A percentile compares a stretch with the other conserved stretches of the same genome.
These are phyloP conservation scores for Callipepla californica DNA, from an alignment of 2,113 vertebrate genomes.

Conservation along the genomic window DNA sequence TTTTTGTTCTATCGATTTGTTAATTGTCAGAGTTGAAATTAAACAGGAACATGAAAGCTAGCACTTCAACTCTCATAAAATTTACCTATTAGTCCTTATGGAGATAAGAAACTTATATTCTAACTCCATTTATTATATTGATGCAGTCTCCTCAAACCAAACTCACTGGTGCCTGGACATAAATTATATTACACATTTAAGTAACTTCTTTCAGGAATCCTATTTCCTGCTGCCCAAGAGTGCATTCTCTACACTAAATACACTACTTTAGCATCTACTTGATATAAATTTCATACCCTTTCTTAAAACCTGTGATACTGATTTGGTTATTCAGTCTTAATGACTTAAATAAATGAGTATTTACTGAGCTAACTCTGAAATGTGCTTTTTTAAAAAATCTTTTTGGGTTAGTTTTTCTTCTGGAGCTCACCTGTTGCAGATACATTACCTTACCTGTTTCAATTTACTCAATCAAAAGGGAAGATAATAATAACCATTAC, in stretches of 20 bases:
- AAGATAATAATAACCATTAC: neutral
- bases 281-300: neutral
- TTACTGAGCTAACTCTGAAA: neutral
- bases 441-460: neutral
- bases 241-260: neutral
- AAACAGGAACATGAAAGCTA: neutral
- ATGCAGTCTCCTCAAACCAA: neutral
- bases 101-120: neutral
- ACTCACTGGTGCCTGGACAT: neutral
- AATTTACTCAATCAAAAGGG: neutral
- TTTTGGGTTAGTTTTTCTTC: neutral
- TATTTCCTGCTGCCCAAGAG: neutral
- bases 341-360: neutral
- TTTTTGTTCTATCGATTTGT: neutral
- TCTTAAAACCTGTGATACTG: neutral
- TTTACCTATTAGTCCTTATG: neutral
- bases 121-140: neutral
- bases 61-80: neutral
- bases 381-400: neutral
- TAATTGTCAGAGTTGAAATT: neutral
- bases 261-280: neutral
- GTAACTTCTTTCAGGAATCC: neutral
- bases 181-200: neutral
- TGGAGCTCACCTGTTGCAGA: neutral
- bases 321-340: neutral